Evolutionary conservation across 92 coral and sea anemone genomes (phyloP).

Genomic region (Diadumene lineata): DNA sequence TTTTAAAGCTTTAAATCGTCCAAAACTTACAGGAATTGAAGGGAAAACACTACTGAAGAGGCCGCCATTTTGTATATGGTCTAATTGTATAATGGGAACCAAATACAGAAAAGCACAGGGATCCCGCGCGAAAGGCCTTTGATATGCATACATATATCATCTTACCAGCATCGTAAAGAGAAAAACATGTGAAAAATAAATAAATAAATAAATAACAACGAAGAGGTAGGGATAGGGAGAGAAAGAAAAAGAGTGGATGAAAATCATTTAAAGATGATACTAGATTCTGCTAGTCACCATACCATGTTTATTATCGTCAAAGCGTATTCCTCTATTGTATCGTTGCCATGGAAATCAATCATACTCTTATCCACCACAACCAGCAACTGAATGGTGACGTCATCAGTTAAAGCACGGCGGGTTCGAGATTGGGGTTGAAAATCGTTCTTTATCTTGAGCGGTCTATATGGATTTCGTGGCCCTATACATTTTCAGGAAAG

Average conservation of each 20-base stretch:
- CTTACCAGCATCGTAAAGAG: too few species aligned
- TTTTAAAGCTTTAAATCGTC: too few species aligned
- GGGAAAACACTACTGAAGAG: too few species aligned
- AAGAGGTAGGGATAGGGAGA: neutral
- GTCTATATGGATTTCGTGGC: too few species aligned
- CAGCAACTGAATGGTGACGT: slow-evolving; percentile 71
- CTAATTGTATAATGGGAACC: too few species aligned
- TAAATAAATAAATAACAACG: neutral
- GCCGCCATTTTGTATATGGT: too few species aligned
- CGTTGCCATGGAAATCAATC: slow-evolving; percentile 93
- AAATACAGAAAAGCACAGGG: too few species aligned
- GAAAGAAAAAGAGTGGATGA: neutral
- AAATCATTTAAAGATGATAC: neutral
- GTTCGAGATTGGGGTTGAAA: slow-evolving; percentile 21
- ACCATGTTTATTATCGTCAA: slow-evolving; percentile 94
- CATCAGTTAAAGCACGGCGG: slow-evolving; percentile 47
- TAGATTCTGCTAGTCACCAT: slow-evolving; percentile 1
- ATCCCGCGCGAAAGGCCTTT: too few species aligned
- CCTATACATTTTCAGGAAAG: too few species aligned
- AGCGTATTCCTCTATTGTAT: slow-evolving; percentile 76
- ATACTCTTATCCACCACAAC: slow-evolving; percentile 86
- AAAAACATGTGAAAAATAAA: neutral
- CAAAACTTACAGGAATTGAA: too few species aligned
- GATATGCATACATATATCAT: too few species aligned
- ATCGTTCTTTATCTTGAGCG: too few species aligned